Base-by-base conservation (phyloP, 2,113 vertebrate species). In the Jaculus jaculus region DNA sequence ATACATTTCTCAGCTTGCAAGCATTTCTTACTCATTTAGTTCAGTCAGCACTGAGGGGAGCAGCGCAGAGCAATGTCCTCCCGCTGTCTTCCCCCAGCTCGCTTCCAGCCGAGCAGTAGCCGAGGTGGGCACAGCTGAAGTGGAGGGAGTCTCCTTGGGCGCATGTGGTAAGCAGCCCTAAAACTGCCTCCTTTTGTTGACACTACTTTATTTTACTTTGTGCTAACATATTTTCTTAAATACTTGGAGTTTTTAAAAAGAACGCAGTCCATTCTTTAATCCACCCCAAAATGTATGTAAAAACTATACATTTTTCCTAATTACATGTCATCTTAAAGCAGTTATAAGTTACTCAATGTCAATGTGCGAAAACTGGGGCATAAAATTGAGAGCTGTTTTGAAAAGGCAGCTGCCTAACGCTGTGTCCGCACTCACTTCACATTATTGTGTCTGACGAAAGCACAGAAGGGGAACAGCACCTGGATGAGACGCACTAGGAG, bases 191-290 rank as follows among this genome's bases (percentile, higher is more conserved):
- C 39, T 96, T 84, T 24, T 85, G 60, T 65, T 84, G 72, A 84
- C 77, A 21, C 26, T 18, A 26, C 24, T 54, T 68, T 24, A 63
- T 80, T 54, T 68, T 24, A 63, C 77, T 95, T 24, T 91, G 69
- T 87, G 58, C 84, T 80, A 81, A 11, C 65, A 74, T 87, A 37
- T 75, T 71, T 90, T 88, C 86, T 92, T 63, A 84, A 72, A 74
- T 12, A 95, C 1, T 17, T 39, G 20, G 0, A 58, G 82, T 86
- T 72, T 39, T n/a, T n/a, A n/a, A n/a, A n/a, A n/a, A 72, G 77
- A 80, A 74, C 26, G 54, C 39, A 68, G 42, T 7, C 63, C 26
- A 82, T 84, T 71, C 66, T 84, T 47, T 9, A 30, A 15, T 61
- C 61, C 63, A 84, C 47, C 42, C 93, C 42, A 74, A 90, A 89